These are phyloP conservation scores for Shinisaurus crocodilurus DNA, from an alignment of 2,113 vertebrate genomes.

Conservation along the genomic window DNA sequence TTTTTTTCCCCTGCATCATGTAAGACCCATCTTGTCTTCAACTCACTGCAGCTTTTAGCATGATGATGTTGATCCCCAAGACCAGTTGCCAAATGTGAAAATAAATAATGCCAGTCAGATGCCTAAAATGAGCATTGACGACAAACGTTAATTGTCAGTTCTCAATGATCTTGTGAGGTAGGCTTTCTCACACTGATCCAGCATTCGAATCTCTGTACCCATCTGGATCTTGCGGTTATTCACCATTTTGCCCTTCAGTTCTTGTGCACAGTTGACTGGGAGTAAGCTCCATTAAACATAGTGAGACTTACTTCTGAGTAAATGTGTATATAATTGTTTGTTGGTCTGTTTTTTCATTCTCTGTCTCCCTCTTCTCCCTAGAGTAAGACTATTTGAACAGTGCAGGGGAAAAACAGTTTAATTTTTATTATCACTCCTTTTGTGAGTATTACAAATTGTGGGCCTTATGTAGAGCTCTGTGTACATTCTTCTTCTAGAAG, in stretches of 20 bases:
- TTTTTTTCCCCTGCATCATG: background rate
- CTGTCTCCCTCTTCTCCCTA: background rate
- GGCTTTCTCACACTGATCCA: background rate
- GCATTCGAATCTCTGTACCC: background rate
- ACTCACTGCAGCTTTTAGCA: background rate
- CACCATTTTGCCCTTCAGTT: background rate
- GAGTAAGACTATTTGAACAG: background rate
- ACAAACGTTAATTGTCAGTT: background rate
- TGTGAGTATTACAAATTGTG: background rate
- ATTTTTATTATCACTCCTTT: constrained; percentile 13
- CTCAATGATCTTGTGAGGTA: background rate
- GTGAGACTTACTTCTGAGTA: background rate
- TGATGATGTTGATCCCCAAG: background rate
- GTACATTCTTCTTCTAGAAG: constrained; percentile 8
- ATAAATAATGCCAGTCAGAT: background rate
- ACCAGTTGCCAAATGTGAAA: background rate
- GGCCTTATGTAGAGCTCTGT: background rate
- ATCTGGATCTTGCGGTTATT: background rate
- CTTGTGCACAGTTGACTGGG: background rate
- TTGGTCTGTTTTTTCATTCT: background rate
- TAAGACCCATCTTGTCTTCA: background rate
- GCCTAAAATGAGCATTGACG: background rate
- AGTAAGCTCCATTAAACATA: background rate
- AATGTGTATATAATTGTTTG: background rate
- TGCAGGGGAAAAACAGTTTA: background rate